phyloP scores from a whole-genome alignment of 2,113 vertebrate species.

The Chionis minor region DNA sequence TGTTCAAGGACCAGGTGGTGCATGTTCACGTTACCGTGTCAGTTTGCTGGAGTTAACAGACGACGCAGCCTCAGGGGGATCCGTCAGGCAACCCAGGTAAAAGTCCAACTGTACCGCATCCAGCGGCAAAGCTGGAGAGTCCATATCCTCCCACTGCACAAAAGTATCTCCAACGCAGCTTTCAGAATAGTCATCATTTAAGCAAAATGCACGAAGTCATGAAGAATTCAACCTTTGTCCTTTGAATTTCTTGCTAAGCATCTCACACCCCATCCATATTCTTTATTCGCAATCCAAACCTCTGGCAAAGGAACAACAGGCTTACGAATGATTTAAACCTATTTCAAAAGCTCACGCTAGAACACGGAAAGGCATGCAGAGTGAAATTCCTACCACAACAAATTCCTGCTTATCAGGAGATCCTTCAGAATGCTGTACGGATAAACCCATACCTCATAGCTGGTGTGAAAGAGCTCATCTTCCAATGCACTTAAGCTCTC shows the following conservation, averaged over 20 bases:
- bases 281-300: not conserved
- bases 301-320: not conserved
- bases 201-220: not conserved
- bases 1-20: not conserved
- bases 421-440: accelerated
- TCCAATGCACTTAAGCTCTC: not conserved
- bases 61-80: not conserved
- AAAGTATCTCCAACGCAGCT: not conserved
- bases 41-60: not conserved
- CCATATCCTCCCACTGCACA: not conserved
- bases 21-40: not conserved
- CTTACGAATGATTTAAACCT: not conserved
- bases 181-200: not conserved
- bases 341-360: not conserved
- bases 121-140: not conserved
- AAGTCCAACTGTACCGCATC: no score
- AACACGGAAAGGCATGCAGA: not conserved
- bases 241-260: not conserved
- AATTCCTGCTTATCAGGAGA: not conserved
- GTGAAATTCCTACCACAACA: no score
- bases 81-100: no score
- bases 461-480: not conserved
- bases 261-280: not conserved
- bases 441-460: accelerated
- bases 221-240: not conserved